These are phyloP conservation scores for Acheta domesticus DNA, from an alignment of 2,888 invertebrate species.

Conservation along the genomic window DNA sequence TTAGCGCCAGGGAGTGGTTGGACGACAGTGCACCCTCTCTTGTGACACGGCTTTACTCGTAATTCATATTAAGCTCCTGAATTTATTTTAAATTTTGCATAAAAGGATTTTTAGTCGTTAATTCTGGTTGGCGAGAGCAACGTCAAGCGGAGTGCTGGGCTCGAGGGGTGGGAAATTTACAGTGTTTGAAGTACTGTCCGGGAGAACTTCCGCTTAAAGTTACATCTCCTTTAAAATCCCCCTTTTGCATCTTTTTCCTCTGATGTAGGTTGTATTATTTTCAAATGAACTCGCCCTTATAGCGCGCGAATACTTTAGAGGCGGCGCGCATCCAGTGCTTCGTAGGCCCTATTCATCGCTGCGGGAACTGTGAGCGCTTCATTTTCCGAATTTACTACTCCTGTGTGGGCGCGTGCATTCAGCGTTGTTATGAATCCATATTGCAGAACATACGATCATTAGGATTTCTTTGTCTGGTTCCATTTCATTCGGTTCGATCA, in stretches of 20 bases:
- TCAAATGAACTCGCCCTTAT: background rate
- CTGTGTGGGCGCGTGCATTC: too few species aligned
- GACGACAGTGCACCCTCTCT: background rate
- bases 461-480: too few species aligned
- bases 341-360: too few species aligned
- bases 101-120: constrained; percentile 18
- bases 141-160: background rate
- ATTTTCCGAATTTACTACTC: too few species aligned
- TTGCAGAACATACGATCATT: too few species aligned
- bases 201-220: background rate
- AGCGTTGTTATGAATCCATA: too few species aligned
- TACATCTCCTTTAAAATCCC: background rate
- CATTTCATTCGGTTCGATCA: too few species aligned
- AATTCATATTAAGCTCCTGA: constrained; percentile 18
- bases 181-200: background rate
- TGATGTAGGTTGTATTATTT: background rate
- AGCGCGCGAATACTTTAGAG: background rate
- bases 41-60: constrained; percentile 1
- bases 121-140: background rate
- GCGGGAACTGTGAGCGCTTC: too few species aligned
- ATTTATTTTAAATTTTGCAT: constrained; percentile 18
- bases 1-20: background rate
- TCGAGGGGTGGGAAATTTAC: background rate
- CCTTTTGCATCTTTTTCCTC: background rate
- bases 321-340: too few species aligned